phyloP scores from a whole-genome alignment of 92 coral and sea anemone genomes.

The Porites evermanni region DNA sequence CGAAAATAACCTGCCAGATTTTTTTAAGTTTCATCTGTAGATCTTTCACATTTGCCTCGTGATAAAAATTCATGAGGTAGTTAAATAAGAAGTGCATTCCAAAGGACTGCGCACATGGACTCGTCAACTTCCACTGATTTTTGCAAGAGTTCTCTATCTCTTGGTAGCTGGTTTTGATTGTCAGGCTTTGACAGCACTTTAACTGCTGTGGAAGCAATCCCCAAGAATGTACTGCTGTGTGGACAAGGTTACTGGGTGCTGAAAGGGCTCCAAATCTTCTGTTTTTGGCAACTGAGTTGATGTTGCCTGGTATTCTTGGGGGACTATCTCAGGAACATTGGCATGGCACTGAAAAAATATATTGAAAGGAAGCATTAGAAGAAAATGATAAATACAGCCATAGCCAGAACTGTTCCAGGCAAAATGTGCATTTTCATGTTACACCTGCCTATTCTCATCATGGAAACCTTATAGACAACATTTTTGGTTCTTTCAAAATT shows the following conservation, averaged over 20 bases:
- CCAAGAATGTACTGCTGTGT: conserved; percentile 19
- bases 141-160: conserved; percentile 38
- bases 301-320: neutral
- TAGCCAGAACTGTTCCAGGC: no score
- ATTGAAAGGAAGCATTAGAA: neutral
- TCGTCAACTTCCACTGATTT: conserved; percentile 15
- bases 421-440: no score
- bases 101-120: conserved; percentile 42
- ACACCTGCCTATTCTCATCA: no score
- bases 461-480: no score
- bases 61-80: neutral
- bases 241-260: conserved; percentile 21
- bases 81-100: neutral
- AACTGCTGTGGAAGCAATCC: conserved; percentile 18
- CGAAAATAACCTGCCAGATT: no score
- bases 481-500: no score
- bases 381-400: no score
- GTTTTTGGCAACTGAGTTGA: neutral
- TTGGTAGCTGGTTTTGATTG: conserved; percentile 48
- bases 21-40: neutral
- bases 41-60: neutral
- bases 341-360: neutral
- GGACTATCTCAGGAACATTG: neutral
- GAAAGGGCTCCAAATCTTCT: neutral
- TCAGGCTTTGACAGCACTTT: conserved; percentile 18